Evolutionary conservation across 2,888 invertebrate species (phyloP).

Genomic region (Pogonocherus hispidulus): DNA sequence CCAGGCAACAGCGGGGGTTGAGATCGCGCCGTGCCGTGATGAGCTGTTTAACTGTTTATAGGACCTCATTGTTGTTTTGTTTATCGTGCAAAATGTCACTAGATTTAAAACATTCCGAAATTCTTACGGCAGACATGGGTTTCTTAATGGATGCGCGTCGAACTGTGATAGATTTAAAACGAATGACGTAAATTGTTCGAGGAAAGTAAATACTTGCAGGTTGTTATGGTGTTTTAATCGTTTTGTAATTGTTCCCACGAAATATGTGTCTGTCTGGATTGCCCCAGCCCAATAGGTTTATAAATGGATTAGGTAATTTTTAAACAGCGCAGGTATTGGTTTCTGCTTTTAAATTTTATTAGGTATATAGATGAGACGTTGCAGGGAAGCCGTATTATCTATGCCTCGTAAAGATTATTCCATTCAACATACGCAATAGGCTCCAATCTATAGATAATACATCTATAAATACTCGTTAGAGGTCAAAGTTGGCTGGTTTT

Average conservation of each 20-base stretch:
- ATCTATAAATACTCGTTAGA: conserved; percentile 1
- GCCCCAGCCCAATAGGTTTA: neutral
- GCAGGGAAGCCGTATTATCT: neutral
- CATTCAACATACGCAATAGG: neutral
- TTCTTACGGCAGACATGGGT: conserved; percentile 42
- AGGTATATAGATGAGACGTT: neutral
- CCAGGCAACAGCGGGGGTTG: no score
- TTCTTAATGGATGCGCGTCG: conserved; percentile 56
- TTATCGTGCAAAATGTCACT: conserved; percentile 27
- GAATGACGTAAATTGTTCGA: conserved; percentile 67
- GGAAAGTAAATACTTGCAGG: conserved; percentile 51
- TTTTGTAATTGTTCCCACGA: conserved; percentile 15
- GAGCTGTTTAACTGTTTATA: conserved; percentile 11
- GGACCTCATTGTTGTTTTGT: conserved; percentile 25
- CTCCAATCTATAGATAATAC: neutral
- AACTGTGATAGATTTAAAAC: conserved; percentile 68
- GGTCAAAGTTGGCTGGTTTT: neutral
- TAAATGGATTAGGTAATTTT: neutral
- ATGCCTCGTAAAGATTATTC: conserved; percentile 15
- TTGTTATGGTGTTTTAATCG: conserved; percentile 27
- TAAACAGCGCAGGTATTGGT: neutral
- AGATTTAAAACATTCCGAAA: conserved; percentile 31
- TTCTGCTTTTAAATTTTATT: neutral
- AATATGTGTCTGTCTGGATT: neutral
- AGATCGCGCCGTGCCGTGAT: neutral